These are phyloP conservation scores for Zygogramma bicolorata DNA, from an alignment of 2,888 invertebrate species.

Conservation along the genomic window DNA sequence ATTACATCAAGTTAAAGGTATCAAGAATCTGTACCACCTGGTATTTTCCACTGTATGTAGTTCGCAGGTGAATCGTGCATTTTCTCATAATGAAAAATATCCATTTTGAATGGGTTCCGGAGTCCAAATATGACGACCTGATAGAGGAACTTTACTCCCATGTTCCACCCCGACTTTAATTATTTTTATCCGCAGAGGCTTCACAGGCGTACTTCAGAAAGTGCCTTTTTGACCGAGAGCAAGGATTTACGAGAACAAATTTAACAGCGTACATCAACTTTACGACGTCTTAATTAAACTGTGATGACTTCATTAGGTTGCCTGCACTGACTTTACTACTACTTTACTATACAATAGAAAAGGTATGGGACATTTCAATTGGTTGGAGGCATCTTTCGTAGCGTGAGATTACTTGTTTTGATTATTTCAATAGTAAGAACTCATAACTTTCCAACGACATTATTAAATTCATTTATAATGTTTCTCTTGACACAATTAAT, in stretches of 20 bases:
- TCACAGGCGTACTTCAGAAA: conserved; percentile 12
- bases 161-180: background rate
- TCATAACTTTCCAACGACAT: background rate
- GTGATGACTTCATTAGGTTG: conserved; percentile 38
- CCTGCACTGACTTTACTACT: conserved; percentile 21
- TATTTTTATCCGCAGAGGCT: background rate
- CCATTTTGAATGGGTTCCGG: background rate
- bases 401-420: no score
- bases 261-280: conserved; percentile 17
- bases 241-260: conserved; percentile 35
- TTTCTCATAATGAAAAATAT: background rate
- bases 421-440: background rate
- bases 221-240: conserved; percentile 32
- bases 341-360: background rate
- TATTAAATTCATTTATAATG: no score
- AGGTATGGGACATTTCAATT: conserved; percentile 1
- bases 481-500: no score
- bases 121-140: background rate
- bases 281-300: conserved; percentile 36
- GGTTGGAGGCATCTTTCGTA: no score
- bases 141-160: background rate
- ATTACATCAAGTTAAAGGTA: no score
- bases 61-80: no score
- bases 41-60: no score
- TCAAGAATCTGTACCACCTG: no score